Percentiles rank a stretch among this genome's conserved stretches.
Conservation (phyloP, 2,797 vertebrate genomes). For the Schizopygopsis malacanthus region DNA sequence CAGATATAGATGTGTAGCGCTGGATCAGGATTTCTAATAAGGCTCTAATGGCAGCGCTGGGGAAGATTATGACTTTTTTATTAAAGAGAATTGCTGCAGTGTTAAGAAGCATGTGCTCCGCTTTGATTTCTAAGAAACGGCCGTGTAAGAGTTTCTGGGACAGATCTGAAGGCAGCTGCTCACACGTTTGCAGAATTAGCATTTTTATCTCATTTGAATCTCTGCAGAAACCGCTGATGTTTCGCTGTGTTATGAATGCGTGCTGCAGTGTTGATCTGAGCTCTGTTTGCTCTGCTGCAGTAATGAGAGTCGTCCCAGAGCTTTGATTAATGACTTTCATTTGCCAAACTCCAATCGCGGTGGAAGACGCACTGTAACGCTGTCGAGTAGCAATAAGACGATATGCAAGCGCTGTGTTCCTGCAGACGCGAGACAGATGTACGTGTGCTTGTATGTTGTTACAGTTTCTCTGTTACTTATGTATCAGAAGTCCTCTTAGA, state of each 20-base stretch:
- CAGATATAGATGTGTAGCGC: not conserved
- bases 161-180: not conserved
- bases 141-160: not conserved
- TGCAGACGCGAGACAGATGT: not conserved
- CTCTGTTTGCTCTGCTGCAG: slow-evolving; percentile 21
- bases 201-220: slow-evolving; percentile 26
- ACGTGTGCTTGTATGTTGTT: not conserved
- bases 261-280: not conserved
- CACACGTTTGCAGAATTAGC: not conserved
- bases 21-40: slow-evolving; percentile 33
- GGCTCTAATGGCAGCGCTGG: slow-evolving; percentile 9
- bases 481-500: too few relatives aligned
- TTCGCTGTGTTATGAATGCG: not conserved
- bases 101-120: not conserved
- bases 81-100: slow-evolving; percentile 33
- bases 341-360: slow-evolving; percentile 12
- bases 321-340: slow-evolving; percentile 48
- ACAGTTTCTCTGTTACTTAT: too few relatives aligned
- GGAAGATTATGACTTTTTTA: slow-evolving; percentile 19
- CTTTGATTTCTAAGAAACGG: not conserved
- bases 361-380: not conserved
- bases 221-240: not conserved
- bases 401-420: not conserved
- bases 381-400: not conserved
- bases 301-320: slow-evolving; percentile 15